Evolutionary conservation across 2,888 invertebrate species (phyloP).

Genomic region (Teleogryllus oceanicus): DNA sequence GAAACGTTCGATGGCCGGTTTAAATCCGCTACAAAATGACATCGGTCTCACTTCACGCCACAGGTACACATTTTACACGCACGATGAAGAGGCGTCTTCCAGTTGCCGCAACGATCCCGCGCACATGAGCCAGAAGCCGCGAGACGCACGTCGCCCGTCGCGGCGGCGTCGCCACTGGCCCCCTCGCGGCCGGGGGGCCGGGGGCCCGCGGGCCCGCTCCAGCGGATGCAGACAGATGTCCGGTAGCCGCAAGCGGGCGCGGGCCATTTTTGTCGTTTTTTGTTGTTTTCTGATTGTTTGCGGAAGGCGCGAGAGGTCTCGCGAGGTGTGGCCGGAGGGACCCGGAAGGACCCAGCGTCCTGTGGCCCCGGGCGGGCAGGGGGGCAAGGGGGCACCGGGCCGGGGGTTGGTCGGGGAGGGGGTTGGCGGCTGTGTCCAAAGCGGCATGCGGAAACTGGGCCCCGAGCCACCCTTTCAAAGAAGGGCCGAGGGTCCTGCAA

Average conservation of each 20-base stretch:
- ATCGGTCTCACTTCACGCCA: too few relatives aligned
- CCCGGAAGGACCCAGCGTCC: background rate
- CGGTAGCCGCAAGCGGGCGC: background rate
- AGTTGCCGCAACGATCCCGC: too few relatives aligned
- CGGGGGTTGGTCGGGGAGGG: too few relatives aligned
- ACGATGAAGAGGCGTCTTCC: too few relatives aligned
- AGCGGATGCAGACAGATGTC: background rate
- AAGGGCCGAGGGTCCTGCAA: background rate
- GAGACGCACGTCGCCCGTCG: background rate
- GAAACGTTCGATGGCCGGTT: too few relatives aligned
- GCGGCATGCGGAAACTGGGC: background rate
- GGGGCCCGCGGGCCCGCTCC: background rate
- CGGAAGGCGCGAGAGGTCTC: background rate
- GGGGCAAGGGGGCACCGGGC: background rate
- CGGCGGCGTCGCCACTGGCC: background rate
- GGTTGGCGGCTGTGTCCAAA: too few relatives aligned
- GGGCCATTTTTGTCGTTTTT: background rate
- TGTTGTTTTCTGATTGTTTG: background rate
- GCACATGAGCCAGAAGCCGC: too few relatives aligned
- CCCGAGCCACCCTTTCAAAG: background rate
- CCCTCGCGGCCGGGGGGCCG: background rate
- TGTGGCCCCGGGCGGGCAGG: background rate
- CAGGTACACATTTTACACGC: too few relatives aligned
- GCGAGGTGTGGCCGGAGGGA: constrained; percentile 2
- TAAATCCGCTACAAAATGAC: too few relatives aligned